Base-by-base conservation (phyloP, 1,140 invertebrate genomes). In the Hermatobates lingyangjiaoensis region DNA sequence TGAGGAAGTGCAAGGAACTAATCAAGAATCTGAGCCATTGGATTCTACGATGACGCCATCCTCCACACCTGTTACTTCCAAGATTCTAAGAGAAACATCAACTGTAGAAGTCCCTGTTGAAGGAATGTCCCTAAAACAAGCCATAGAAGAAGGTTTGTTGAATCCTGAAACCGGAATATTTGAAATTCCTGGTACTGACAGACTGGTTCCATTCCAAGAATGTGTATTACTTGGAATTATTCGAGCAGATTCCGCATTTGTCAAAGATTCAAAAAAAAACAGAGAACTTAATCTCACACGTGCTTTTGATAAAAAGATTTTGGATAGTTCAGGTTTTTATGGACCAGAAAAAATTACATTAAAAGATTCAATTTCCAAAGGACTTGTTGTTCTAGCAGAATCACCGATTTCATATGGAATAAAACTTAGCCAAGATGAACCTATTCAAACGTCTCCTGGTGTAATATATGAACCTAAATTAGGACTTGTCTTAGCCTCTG, bases 221-320 rank as follows among this genome's bases (percentile, higher is more conserved):
- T 91, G 89, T 58, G 68, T 94, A 27, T 78, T 80, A 58, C 69
- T 88, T 45, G 78, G 83, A 60, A 81, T 94, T 12, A 84, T 96
- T 39, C 81, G 91, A 66, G 75, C 82, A 2, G 68, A 77, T 50
- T 89, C 87, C 2, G 83, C 83, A 24, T 62, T 75, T 24, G 84
- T 89, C 7, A 66, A 87, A 51, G 86, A 92, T 64, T 74, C 78
- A 0, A 75, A 71, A 54, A 79, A 75, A 42, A 74, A 75, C 47
- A 73, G 79, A 58, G 76, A 78, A 62, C 68, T 88, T 42, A 74
- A 80, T 25, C 65, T 93, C 23, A 64, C 75, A 39, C 75, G 80
- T 62, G 85, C 81, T 50, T 69, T 90, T 54, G 80, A 87, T 48
- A 81, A 81, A 61, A 75, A 78, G 55, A 72, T 92, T 30, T 61